phyloP scores from a whole-genome alignment of 2,113 vertebrate species.

The Trachemys scripta region DNA sequence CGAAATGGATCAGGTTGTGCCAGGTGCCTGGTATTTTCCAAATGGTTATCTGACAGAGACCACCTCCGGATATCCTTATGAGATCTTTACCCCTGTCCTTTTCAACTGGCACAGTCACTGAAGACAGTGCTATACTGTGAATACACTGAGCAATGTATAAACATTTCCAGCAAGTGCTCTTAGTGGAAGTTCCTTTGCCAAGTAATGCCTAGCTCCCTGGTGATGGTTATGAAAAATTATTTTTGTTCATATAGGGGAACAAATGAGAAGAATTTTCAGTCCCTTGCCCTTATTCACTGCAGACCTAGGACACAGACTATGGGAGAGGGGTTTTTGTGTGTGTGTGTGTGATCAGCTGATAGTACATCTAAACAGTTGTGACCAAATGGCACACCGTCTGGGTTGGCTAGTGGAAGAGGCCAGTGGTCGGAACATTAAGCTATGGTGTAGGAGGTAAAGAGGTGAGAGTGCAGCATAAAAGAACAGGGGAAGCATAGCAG shows the following conservation, averaged over 20 bases:
- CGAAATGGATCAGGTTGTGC: background rate
- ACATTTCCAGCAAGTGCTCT: conserved; percentile 61
- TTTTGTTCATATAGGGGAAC: background rate
- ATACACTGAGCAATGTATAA: background rate
- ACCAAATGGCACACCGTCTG: background rate
- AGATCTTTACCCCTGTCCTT: background rate
- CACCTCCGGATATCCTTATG: background rate
- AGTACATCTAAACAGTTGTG: background rate
- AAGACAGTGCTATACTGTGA: background rate
- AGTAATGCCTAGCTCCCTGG: background rate
- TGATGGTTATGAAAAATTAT: conserved; percentile 46
- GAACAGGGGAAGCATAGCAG: background rate
- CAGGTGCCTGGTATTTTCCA: background rate
- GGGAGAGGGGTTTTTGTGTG: background rate
- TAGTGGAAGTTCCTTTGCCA: conserved; percentile 52
- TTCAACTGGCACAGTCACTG: conserved; percentile 20
- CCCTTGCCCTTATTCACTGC: background rate
- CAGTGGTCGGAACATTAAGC: background rate
- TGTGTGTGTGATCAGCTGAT: background rate
- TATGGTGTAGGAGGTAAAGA: background rate
- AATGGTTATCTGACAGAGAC: background rate
- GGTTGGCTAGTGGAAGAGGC: background rate
- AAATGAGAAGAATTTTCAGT: conserved; percentile 17
- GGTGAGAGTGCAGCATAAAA: background rate
- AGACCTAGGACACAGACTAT: background rate